Evolutionary conservation across 2,888 invertebrate genomes (phyloP).

Genomic region (Zele albiditarsus): DNA sequence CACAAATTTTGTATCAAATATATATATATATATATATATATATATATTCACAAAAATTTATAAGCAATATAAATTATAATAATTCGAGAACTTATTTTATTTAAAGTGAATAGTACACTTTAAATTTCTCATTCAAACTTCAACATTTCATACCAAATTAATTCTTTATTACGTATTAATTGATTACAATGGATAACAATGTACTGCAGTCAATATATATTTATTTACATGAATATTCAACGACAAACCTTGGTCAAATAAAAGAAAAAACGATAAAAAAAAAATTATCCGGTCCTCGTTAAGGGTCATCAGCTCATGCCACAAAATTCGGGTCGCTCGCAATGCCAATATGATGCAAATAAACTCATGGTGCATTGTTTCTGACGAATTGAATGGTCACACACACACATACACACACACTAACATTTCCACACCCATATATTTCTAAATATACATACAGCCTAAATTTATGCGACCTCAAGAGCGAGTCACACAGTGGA

Average conservation of each 20-base stretch:
- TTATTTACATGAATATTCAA: constrained; percentile 1
- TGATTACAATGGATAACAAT: neutral
- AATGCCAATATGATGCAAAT: constrained; percentile 38
- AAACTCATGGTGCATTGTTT: constrained; percentile 35
- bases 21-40: no score
- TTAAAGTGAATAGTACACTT: no score
- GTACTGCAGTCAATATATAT: neutral
- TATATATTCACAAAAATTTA: no score
- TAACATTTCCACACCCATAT: neutral
- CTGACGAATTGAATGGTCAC: constrained; percentile 29
- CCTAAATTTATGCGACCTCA: constrained; percentile 31
- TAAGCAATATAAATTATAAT: no score
- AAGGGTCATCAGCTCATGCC: constrained; percentile 33
- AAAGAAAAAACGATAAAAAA: neutral
- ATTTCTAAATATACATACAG: neutral
- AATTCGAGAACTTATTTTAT: no score
- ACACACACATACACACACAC: neutral
- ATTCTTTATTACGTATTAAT: neutral
- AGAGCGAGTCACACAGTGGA: constrained; percentile 7
- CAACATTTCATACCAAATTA: no score
- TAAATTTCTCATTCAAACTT: no score
- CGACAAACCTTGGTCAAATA: neutral
- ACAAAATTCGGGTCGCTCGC: constrained; percentile 34
- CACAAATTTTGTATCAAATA: no score
- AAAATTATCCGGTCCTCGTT: constrained; percentile 19